These are phyloP conservation scores for Cyclophora punctaria DNA, from an alignment of 2,888 invertebrate genomes.

Conservation along the genomic window DNA sequence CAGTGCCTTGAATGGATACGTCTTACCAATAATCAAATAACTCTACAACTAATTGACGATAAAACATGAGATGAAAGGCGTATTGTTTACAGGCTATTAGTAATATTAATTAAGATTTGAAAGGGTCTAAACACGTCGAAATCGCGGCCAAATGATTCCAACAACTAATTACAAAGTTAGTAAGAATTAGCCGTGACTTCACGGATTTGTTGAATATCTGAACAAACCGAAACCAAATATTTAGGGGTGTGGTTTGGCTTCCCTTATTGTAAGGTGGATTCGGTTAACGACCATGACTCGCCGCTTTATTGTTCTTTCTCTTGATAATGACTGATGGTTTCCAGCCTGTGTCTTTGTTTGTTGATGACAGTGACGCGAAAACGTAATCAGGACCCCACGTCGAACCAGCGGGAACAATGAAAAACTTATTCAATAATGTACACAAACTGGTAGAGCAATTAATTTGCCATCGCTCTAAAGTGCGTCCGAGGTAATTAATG, in stretches of 20 bases:
- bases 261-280: constrained; percentile 50
- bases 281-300: constrained; percentile 66
- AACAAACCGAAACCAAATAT: constrained; percentile 39
- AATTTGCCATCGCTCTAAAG: constrained; percentile 19
- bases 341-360: constrained; percentile 64
- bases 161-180: constrained; percentile 36
- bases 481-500: constrained; percentile 8
- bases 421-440: constrained; percentile 40
- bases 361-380: constrained; percentile 62
- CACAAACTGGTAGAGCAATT: constrained; percentile 27
- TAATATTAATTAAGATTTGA: no score
- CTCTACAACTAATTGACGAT: no score
- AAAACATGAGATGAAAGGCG: no score
- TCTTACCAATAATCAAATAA: no score
- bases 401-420: constrained; percentile 41
- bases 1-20: no score
- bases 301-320: constrained; percentile 62
- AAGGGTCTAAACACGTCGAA: not conserved
- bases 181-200: constrained; percentile 34
- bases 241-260: constrained; percentile 33
- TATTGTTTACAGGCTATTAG: no score
- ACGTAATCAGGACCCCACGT: constrained; percentile 57
- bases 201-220: constrained; percentile 44
- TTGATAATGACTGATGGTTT: constrained; percentile 71
- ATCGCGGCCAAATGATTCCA: constrained; percentile 32